A percentile compares a stretch with the other conserved stretches of the same genome.
These are phyloP conservation scores for Butorides virescens DNA, from an alignment of 2,113 vertebrate genomes.

Conservation along the genomic window DNA sequence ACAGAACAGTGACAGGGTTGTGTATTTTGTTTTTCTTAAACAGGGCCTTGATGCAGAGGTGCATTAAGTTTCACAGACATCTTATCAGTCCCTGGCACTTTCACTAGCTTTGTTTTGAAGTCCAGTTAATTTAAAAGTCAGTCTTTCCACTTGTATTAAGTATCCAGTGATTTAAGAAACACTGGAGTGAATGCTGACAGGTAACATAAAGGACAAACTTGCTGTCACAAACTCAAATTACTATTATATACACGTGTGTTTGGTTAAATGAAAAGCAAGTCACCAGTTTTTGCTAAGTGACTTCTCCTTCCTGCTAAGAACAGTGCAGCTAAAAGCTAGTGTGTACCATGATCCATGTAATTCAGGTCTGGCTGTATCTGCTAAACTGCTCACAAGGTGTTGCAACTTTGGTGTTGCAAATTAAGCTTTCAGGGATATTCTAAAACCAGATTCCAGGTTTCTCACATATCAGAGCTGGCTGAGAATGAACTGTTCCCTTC, in stretches of 20 bases:
- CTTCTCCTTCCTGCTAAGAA: not conserved
- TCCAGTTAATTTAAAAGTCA: not conserved
- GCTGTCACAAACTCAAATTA: not conserved
- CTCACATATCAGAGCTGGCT: conserved; percentile 4
- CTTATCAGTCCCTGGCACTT: not conserved
- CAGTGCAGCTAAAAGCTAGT: not conserved
- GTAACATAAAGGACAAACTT: not conserved
- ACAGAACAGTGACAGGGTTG: not conserved
- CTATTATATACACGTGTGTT: not conserved
- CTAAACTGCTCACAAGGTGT: not conserved
- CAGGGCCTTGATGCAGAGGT: not conserved
- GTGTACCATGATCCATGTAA: not conserved
- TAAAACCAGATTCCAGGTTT: conserved; percentile 8
- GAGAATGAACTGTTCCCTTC: conserved; percentile 25
- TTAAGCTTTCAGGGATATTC: not conserved
- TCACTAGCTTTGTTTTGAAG: not conserved
- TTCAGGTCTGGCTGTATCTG: not conserved
- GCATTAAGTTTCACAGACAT: not conserved
- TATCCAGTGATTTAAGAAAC: not conserved
- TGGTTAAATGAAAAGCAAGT: not conserved
- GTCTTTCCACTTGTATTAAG: not conserved
- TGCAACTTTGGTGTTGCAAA: not conserved
- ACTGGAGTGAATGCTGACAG: not conserved
- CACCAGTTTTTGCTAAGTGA: not conserved
- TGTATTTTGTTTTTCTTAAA: not conserved